Conservation (phyloP, 1,140 invertebrate genomes). For the Ostrea edulis region DNA sequence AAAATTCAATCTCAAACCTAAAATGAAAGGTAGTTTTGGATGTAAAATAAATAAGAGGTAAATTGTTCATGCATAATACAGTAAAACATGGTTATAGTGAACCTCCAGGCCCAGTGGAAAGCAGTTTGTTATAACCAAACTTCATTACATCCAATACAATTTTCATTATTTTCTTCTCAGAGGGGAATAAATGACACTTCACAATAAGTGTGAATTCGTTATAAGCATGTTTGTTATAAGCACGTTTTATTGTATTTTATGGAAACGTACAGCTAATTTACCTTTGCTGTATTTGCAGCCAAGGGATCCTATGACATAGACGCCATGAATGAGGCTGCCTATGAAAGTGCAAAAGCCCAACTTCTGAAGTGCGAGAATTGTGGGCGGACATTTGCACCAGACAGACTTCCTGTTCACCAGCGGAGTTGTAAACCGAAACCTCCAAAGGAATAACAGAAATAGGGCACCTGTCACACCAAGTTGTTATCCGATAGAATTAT, state of each 20-base stretch:
- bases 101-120: too few relatives aligned
- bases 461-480: not conserved
- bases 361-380: constrained; percentile 86
- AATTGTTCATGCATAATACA: too few relatives aligned
- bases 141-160: too few relatives aligned
- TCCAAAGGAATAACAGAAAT: constrained; percentile 65
- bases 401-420: constrained; percentile 85
- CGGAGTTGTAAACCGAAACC: constrained; percentile 81
- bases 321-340: constrained; percentile 77
- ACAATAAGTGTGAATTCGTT: too few relatives aligned
- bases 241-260: not conserved
- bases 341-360: constrained; percentile 79
- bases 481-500: not conserved
- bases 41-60: too few relatives aligned
- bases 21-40: too few relatives aligned
- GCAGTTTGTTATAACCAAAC: too few relatives aligned
- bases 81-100: too few relatives aligned
- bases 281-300: constrained; percentile 29
- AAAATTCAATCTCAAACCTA: too few relatives aligned
- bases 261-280: not conserved
- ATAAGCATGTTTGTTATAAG: too few relatives aligned
- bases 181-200: too few relatives aligned
- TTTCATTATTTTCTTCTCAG: too few relatives aligned
- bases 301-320: constrained; percentile 71
- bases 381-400: constrained; percentile 85